Evolutionary conservation across 2,113 vertebrate genomes (phyloP).

Genomic region (Sceloporus tristichus): DNA sequence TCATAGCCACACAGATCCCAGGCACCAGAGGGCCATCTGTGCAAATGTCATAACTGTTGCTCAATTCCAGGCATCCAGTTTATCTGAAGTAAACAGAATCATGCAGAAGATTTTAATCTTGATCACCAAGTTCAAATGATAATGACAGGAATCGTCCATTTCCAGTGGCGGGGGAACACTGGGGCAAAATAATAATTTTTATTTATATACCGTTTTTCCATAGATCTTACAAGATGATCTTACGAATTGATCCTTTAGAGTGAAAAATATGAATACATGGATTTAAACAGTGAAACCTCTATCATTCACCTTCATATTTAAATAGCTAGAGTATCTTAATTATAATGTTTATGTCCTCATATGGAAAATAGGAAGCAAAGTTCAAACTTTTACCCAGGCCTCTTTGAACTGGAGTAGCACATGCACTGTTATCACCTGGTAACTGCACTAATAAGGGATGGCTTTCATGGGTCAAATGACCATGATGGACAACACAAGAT

Average conservation of each 20-base stretch:
- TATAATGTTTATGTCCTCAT: neutral
- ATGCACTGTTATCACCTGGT: neutral
- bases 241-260: constrained; percentile 45
- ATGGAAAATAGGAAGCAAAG: neutral
- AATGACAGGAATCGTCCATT: constrained; percentile 23
- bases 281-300: neutral
- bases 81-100: constrained; percentile 55
- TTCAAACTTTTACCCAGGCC: neutral
- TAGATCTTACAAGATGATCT: constrained; percentile 35
- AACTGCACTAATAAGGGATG: neutral
- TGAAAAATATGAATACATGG: constrained; percentile 47
- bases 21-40: constrained; percentile 56
- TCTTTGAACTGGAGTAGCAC: neutral
- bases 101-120: constrained; percentile 51
- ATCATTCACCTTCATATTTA: neutral
- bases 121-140: constrained; percentile 22
- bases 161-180: neutral
- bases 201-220: too few relatives aligned
- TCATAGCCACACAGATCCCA: constrained; percentile 55
- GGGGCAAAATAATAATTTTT: constrained; percentile 22
- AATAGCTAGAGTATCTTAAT: neutral
- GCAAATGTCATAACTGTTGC: constrained; percentile 62
- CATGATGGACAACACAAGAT: neutral
- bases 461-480: neutral
- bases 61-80: constrained; percentile 53